Evolutionary conservation across 2,888 invertebrate species (phyloP).

Genomic region (Leptopilina syphax): DNA sequence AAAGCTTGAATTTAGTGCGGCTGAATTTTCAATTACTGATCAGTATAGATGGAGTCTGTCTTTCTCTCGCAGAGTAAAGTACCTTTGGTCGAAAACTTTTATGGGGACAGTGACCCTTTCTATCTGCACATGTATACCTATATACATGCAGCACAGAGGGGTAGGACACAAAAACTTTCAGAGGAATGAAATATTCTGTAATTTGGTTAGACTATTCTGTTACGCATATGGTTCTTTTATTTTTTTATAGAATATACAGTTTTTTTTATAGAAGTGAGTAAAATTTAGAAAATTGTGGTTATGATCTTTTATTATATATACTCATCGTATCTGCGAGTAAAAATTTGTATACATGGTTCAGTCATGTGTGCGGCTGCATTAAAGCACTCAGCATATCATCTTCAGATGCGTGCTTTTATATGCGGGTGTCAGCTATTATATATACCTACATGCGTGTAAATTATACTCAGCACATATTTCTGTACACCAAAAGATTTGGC

Average conservation of each 20-base stretch:
- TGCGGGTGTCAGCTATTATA: neutral
- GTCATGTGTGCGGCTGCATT: neutral
- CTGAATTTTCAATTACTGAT: neutral
- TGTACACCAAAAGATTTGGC: neutral
- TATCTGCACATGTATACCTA: neutral
- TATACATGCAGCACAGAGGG: no score
- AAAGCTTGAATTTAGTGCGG: no score
- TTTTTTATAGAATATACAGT: no score
- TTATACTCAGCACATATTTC: neutral
- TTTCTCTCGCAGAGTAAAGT: neutral
- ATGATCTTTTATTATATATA: no score
- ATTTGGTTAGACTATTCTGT: neutral
- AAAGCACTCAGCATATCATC: constrained; percentile 15
- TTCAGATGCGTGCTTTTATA: neutral
- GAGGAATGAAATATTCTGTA: neutral
- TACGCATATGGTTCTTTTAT: neutral
- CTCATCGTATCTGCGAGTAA: no score
- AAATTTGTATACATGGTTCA: neutral
- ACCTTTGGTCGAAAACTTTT: constrained; percentile 5
- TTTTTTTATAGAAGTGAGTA: no score
- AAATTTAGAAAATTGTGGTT: no score
- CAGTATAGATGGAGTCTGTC: neutral
- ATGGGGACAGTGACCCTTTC: constrained; percentile 9
- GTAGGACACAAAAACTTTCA: no score
- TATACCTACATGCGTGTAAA: neutral